Evolutionary conservation across 2,888 invertebrate species (phyloP).

Genomic region (Melinaea menophilus): DNA sequence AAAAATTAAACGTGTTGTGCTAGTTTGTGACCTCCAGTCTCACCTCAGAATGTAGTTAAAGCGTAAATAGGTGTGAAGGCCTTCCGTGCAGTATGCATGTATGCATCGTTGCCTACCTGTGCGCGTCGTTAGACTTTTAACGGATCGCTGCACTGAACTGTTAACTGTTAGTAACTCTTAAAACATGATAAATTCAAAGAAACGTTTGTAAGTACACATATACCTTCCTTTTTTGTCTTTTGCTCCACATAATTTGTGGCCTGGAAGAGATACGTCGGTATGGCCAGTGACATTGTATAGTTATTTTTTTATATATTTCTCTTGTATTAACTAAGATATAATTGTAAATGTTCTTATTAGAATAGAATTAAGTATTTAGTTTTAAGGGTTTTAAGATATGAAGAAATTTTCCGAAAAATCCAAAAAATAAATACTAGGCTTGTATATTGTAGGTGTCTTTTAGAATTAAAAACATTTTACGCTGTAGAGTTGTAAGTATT

Average conservation of each 20-base stretch:
- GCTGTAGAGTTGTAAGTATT: no score
- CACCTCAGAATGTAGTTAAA: conserved; percentile 18
- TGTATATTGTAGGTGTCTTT: no score
- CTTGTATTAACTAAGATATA: no score
- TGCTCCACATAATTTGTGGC: not conserved
- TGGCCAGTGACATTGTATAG: no score
- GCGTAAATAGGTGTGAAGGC: conserved; percentile 19
- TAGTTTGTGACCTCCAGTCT: conserved; percentile 3
- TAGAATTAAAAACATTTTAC: no score
- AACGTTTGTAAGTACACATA: not conserved
- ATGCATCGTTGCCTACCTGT: conserved; percentile 19
- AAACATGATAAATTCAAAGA: not conserved
- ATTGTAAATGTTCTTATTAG: no score
- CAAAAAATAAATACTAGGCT: no score
- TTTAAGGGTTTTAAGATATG: no score
- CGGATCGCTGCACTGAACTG: not conserved
- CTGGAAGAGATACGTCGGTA: no score
- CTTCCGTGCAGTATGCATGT: conserved; percentile 15
- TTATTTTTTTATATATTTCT: no score
- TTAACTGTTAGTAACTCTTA: not conserved
- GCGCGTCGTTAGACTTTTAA: not conserved
- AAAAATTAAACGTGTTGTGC: not conserved
- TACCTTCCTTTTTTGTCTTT: not conserved
- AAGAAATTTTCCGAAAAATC: no score
- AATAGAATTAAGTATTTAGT: no score